A percentile compares a stretch with the other conserved stretches of the same genome.
These are phyloP conservation scores for Andrena praecox DNA, from an alignment of 2,888 invertebrate genomes.

Conservation along the genomic window DNA sequence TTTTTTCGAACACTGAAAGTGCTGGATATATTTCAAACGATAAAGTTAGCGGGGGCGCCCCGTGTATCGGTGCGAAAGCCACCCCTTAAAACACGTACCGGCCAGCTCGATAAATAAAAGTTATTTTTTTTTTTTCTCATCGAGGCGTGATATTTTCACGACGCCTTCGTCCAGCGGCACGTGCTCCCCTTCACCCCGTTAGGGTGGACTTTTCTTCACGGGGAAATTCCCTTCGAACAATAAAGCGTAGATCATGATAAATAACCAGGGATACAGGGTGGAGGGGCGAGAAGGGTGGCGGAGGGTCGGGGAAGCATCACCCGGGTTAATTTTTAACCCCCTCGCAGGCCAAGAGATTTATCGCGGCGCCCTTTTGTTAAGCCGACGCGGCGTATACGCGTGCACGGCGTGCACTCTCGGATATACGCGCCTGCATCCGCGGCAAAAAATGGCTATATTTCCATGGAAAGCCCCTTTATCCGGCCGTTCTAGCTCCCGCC, in stretches of 20 bases:
- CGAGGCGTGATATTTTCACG: slow-evolving; percentile 15
- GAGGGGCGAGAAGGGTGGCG: slow-evolving; percentile 1
- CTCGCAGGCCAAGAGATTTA: slow-evolving; percentile 76
- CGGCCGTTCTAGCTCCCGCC: slow-evolving; percentile 29
- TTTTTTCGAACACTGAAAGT: not conserved
- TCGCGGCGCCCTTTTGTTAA: slow-evolving; percentile 75
- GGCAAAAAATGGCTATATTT: slow-evolving; percentile 53
- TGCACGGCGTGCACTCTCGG: slow-evolving; percentile 17
- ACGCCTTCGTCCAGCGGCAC: not conserved
- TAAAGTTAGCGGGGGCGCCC: not conserved
- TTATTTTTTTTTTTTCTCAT: not conserved
- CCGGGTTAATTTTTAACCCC: slow-evolving; percentile 78
- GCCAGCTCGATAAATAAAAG: slow-evolving; percentile 16
- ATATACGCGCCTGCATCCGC: not conserved
- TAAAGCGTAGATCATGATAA: slow-evolving; percentile 70
- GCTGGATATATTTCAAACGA: not conserved
- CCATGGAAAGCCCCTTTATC: slow-evolving; percentile 43
- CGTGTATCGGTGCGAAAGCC: not conserved
- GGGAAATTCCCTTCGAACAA: slow-evolving; percentile 61
- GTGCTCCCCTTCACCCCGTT: not conserved
- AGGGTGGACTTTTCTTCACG: slow-evolving; percentile 46
- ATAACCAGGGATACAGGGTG: slow-evolving; percentile 47
- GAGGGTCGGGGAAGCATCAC: slow-evolving; percentile 50
- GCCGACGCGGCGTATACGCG: slow-evolving; percentile 59
- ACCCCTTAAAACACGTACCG: slow-evolving; percentile 4